phyloP scores from a whole-genome alignment of 2,113 vertebrate genomes.

The Tinamus guttatus region DNA sequence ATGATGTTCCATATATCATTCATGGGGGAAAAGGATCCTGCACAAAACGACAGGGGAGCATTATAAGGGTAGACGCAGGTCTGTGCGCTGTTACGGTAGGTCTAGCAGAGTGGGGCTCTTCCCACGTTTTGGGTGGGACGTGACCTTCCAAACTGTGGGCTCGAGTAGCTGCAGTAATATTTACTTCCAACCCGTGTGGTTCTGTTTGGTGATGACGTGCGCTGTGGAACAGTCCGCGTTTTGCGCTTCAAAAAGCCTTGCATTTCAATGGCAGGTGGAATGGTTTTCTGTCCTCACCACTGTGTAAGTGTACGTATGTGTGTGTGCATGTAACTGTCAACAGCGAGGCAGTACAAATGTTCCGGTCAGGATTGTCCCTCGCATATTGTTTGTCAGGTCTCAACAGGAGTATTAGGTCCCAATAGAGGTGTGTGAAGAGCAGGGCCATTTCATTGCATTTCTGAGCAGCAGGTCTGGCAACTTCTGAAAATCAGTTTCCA shows the following conservation, averaged over 20 bases:
- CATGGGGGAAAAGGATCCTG: not conserved
- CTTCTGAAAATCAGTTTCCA: not conserved
- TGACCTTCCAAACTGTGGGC: not conserved
- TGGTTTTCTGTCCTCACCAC: not conserved
- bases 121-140: accelerated
- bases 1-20: accelerated
- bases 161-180: not conserved
- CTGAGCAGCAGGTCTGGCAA: not conserved
- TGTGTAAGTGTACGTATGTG: not conserved
- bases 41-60: not conserved
- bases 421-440: not conserved
- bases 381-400: not conserved
- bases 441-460: not conserved
- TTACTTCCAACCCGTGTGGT: not conserved
- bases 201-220: not conserved
- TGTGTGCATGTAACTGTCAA: accelerated
- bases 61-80: not conserved
- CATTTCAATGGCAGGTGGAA: not conserved
- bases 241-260: not conserved
- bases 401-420: not conserved
- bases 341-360: not conserved
- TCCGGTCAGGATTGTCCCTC: not conserved
- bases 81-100: not conserved
- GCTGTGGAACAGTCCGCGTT: accelerated
- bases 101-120: not conserved